phyloP scores from a whole-genome alignment of 2,888 invertebrate species.

The Yponomeuta sedellus region DNA sequence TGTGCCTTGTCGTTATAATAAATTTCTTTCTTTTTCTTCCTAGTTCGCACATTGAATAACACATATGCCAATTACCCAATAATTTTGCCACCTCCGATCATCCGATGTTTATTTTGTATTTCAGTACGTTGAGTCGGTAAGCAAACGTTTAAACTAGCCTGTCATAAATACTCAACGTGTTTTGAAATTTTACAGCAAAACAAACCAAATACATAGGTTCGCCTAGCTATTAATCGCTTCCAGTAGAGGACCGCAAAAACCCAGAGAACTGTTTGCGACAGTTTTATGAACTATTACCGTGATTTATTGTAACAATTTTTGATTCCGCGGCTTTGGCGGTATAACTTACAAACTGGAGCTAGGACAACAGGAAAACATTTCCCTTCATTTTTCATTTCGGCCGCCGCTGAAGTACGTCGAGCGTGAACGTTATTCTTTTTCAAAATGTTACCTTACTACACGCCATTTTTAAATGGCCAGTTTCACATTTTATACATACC shows the following conservation, averaged over 20 bases:
- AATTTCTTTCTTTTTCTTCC: too few species aligned
- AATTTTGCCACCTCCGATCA: too few species aligned
- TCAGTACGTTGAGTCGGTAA: background rate
- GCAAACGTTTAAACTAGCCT: background rate
- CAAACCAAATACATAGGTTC: background rate
- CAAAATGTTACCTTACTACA: background rate
- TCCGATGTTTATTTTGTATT: too few species aligned
- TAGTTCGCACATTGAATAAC: too few species aligned
- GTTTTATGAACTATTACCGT: constrained; percentile 16
- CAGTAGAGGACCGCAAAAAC: constrained; percentile 5
- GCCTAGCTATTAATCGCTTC: background rate
- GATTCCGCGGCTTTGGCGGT: constrained; percentile 11
- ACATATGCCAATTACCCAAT: too few species aligned
- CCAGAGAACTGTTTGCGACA: constrained; percentile 13
- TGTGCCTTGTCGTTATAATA: too few species aligned
- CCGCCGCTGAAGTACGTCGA: constrained; percentile 22
- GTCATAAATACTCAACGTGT: background rate
- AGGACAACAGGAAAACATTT: constrained; percentile 15
- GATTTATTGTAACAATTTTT: constrained; percentile 16
- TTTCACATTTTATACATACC: background rate
- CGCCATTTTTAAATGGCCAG: background rate
- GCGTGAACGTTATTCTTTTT: background rate
- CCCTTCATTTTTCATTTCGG: constrained; percentile 17
- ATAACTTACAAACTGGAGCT: constrained; percentile 12
- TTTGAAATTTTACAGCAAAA: background rate